Percentiles rank a stretch among this genome's conserved stretches.
Evolutionary conservation across 1,140 invertebrate species (phyloP).

Genomic region (Harlomillsia oculata): DNA sequence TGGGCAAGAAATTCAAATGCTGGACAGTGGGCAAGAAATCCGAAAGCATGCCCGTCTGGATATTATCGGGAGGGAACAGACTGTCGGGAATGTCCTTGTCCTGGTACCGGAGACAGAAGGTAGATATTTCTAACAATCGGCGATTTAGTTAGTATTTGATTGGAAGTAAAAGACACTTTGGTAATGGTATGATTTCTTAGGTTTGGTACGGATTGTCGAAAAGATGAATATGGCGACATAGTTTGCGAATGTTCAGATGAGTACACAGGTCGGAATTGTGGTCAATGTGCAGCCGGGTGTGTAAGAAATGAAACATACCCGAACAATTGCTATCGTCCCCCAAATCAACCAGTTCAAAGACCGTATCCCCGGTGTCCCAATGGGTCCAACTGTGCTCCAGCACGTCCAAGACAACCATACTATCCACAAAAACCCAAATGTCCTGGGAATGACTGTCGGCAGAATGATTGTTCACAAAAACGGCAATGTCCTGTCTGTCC

Average conservation of each 20-base stretch:
- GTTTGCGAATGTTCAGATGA: slow-evolving; percentile 76
- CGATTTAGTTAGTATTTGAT: neutral
- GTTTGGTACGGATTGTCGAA: slow-evolving; percentile 65
- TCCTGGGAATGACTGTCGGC: slow-evolving; percentile 3
- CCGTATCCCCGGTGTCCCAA: neutral
- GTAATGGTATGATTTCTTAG: slow-evolving; percentile 39
- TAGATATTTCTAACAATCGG: neutral
- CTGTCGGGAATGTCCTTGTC: slow-evolving; percentile 14
- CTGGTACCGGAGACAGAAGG: slow-evolving; percentile 5
- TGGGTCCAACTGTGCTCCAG: no score
- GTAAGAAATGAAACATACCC: slow-evolving; percentile 9
- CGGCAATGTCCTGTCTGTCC: neutral
- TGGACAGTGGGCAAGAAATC: no score
- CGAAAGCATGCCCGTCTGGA: slow-evolving; percentile 10
- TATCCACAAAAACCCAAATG: neutral
- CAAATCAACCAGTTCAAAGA: neutral
- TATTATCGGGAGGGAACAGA: neutral
- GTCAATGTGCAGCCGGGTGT: slow-evolving; percentile 60
- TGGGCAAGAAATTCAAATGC: no score
- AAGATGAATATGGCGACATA: slow-evolving; percentile 60
- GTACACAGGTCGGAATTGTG: slow-evolving; percentile 73
- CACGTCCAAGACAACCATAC: neutral
- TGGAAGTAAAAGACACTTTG: neutral
- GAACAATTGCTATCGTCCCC: slow-evolving; percentile 6
- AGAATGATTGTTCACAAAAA: neutral